These are phyloP conservation scores for Betta splendens DNA, from an alignment of 2,797 vertebrate genomes.

Conservation along the genomic window DNA sequence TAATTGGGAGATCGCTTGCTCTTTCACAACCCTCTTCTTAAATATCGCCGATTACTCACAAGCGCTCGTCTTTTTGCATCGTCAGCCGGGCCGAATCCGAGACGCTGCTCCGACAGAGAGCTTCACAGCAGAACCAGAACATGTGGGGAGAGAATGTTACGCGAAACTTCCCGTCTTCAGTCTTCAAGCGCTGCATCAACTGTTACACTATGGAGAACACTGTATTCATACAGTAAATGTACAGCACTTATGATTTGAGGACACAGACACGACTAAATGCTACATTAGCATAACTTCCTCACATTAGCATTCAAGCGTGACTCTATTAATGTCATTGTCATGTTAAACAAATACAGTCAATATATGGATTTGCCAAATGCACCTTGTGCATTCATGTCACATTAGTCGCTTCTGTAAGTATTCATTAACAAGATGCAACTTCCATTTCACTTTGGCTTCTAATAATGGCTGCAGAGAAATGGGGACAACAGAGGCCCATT, in stretches of 20 bases:
- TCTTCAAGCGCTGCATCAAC: too few relatives aligned
- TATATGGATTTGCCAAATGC: constrained; percentile 32
- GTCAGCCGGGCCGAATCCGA: constrained; percentile 24
- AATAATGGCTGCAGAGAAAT: constrained; percentile 46
- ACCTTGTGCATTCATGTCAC: constrained; percentile 54
- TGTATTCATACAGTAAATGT: too few relatives aligned
- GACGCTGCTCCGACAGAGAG: constrained; percentile 19
- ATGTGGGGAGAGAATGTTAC: constrained; percentile 7
- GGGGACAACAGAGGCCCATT: constrained; percentile 46
- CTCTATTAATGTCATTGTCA: constrained; percentile 36
- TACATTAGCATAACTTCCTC: constrained; percentile 15
- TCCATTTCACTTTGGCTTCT: constrained; percentile 65
- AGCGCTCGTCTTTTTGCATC: constrained; percentile 2
- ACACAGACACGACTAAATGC: too few relatives aligned
- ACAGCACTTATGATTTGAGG: too few relatives aligned
- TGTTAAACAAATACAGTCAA: constrained; percentile 47
- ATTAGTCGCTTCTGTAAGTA: constrained; percentile 64
- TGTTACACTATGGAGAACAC: too few relatives aligned
- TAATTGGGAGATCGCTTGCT: constrained; percentile 32
- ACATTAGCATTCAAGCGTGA: constrained; percentile 32
- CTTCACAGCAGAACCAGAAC: constrained; percentile 10
- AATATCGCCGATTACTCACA: constrained; percentile 51
- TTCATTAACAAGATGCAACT: constrained; percentile 65
- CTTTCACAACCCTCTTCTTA: constrained; percentile 38
- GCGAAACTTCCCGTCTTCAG: too few relatives aligned